Evolutionary conservation across 2,113 vertebrate species (phyloP), one percentile per base, ranked within the genome.

Genomic region (Gallinago paraguaiae): DNA sequence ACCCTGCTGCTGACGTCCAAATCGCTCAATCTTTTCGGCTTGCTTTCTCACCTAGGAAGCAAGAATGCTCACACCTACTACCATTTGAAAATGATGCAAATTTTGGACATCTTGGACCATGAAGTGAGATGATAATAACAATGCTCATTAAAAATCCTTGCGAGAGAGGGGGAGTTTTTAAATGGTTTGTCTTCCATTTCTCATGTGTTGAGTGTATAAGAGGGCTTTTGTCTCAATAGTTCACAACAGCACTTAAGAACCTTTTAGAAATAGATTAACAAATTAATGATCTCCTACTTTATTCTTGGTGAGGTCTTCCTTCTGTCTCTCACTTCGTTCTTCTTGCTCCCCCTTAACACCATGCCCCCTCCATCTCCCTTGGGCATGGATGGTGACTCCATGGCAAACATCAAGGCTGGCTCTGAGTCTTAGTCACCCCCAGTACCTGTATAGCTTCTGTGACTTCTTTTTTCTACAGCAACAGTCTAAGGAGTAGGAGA

Each of bases 1-100:
- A 5, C 7, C 0, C 24, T 56, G 69, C 51, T 67, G 19, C 14
- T 93, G 92, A 82, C 48, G 35, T 53, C 39, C 37, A 41, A 24
- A 59, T 25, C 5, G 0, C 30, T 70, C n/a, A 4, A 0, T 35
- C 57, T 69, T 79, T 84, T 79, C 81, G 68, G 2, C 30, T 83
- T 84, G 33, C 39, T 87, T 79, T 82, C 86, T 79, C 93, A 94
- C 84, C 89, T 67, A 16, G 35, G 54, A 54, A 57, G 59, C 7
- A 60, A 35, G 56, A 50, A 69, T 24, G 39, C 9, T 28, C 27
- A 87, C 64, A 37, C 24, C 46, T 48, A 13, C 43, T 17, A 53
- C 13, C 3, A 1, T 48, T 60, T 57, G 67, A 41, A 76, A 92
- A 18, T 17, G 69, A 35, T 25, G 67, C 48, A 28, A n/a, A 31